Base-by-base conservation (phyloP, 2,888 invertebrate species). In the Cactoblastis cactorum region DNA sequence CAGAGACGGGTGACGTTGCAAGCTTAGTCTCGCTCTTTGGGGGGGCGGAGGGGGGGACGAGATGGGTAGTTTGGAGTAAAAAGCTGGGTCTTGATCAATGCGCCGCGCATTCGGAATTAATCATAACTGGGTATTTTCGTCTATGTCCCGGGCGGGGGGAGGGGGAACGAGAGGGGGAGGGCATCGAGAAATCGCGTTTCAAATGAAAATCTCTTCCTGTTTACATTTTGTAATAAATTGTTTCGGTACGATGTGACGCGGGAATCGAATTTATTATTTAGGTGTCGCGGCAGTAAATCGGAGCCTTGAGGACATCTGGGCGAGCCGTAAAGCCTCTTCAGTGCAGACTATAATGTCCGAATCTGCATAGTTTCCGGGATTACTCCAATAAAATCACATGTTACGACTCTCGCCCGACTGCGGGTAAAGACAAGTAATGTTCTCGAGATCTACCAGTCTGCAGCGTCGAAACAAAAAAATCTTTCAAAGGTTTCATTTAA, bases 51-150 rank as follows among this genome's bases (percentile, higher is more conserved):
- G 77, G 73, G 61, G 71, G 69, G 59, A 71, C 74, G 81, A 77
- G 82, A 80, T 84, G 86, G 87, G 89, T 89, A 88, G 89, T 88
- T 89, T 84, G 77, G 73, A 87, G 88, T 87, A 88, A 88, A 88
- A 88, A 87, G 85, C 87, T 81, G 83, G 77, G 86, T 86, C 88
- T 87, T 89, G 89, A 89, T 89, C 89, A 89, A 89, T 89, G 89
- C 86, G 83, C 77, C 77, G 80, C 88, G 88, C 87, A 88, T 88
- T 89, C 72, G 82, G 87, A 86, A 88, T 89, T 89, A 89, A 88
- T 89, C 89, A 89, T 89, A 89, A 89, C 89, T 76, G 85, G 84
- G 87, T 87, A 89, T 88, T 89, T 88, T 89, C 85, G 87, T 88
- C 86, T 88, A 87, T 87, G 74, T 71, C 74, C 64, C 63, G 65